Conservation (phyloP, 2,888 invertebrate species). For the Diarsia brunnea region DNA sequence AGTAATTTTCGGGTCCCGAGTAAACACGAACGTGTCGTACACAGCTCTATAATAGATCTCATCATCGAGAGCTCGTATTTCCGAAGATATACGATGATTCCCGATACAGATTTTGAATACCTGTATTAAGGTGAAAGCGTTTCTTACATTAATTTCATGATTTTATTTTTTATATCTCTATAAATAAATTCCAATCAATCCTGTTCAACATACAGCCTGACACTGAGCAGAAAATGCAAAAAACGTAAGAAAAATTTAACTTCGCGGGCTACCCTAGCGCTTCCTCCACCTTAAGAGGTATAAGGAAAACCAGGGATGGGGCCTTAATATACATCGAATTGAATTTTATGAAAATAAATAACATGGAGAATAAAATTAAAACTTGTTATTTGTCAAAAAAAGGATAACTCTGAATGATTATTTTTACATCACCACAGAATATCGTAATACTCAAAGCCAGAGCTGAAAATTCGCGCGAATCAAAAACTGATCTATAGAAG, state of each 20-base stretch:
- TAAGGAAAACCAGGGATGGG: no score
- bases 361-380: not conserved
- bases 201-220: no score
- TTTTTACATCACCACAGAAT: constrained; percentile 16
- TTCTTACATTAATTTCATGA: no score
- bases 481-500: constrained; percentile 10
- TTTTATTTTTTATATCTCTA: no score
- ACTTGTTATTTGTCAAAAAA: no score
- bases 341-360: not conserved
- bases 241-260: no score
- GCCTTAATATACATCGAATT: no score
- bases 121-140: no score
- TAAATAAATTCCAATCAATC: no score
- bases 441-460: constrained; percentile 31
- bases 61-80: not conserved
- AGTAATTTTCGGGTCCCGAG: not conserved
- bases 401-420: not conserved
- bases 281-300: no score
- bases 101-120: not conserved
- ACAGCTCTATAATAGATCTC: not conserved
- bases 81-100: not conserved
- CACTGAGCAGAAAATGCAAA: no score
- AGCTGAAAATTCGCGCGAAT: constrained; percentile 9
- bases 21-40: not conserved
- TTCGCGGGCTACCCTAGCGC: no score